Conservation (phyloP, 1,140 invertebrate species). For the Panagrolaimus sp. region DNA sequence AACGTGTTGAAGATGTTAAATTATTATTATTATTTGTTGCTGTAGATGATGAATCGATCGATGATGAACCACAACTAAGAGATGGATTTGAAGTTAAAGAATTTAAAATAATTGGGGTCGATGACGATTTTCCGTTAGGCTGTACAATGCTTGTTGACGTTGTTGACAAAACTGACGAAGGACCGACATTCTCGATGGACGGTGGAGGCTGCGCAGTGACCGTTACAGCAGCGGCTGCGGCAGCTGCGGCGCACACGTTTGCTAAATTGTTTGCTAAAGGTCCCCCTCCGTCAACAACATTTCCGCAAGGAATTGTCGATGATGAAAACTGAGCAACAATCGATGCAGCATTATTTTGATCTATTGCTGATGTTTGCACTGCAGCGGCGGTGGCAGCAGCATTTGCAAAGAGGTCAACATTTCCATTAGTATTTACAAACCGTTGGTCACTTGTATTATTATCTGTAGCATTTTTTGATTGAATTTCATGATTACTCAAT, state of each 20-base stretch:
- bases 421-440: slow-evolving; percentile 4
- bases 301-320: not conserved
- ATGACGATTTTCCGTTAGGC: not conserved
- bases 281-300: not conserved
- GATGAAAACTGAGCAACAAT: slow-evolving; percentile 5
- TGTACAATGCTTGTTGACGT: not conserved
- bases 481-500: not conserved
- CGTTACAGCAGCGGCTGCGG: slow-evolving; percentile 7
- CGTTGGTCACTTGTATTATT: too few relatives aligned
- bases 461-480: not conserved
- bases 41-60: not conserved
- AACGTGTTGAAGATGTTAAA: not conserved
- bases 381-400: not conserved
- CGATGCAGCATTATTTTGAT: not conserved
- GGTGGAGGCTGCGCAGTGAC: not conserved
- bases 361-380: not conserved
- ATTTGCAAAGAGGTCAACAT: not conserved
- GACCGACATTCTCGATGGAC: slow-evolving; percentile 4
- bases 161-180: not conserved
- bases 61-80: not conserved
- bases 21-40: not conserved
- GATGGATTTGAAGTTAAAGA: not conserved
- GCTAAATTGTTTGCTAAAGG: slow-evolving; percentile 7
- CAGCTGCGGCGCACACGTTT: slow-evolving; percentile 9
- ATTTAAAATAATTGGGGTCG: slow-evolving; percentile 2